Conservation (phyloP, 2,113 vertebrate species). For the Sinocyclocheilus anophthalmus region DNA sequence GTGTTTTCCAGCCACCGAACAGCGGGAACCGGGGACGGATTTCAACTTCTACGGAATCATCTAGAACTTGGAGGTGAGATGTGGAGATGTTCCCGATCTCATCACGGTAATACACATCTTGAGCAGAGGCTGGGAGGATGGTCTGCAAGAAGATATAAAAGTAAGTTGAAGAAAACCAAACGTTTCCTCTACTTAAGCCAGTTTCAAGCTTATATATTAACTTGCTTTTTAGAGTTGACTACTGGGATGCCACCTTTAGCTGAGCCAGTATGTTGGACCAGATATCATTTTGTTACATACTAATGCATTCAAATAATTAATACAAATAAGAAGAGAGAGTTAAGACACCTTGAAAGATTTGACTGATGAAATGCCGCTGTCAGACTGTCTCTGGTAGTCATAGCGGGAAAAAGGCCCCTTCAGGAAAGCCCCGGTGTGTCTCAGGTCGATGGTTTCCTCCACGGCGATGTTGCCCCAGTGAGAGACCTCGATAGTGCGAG, state of each 20-base stretch:
- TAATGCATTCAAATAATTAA: not conserved
- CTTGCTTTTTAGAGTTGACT: not conserved
- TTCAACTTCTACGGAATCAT: slow-evolving; percentile 98
- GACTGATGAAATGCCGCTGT: slow-evolving; percentile 97
- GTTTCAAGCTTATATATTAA: not conserved
- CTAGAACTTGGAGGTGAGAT: slow-evolving; percentile 92
- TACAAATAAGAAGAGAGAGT: not conserved
- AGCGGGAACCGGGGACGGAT: slow-evolving; percentile 94
- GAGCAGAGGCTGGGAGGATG: slow-evolving; percentile 97
- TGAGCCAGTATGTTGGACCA: not conserved
- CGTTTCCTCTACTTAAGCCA: not conserved
- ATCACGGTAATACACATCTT: slow-evolving; percentile 97
- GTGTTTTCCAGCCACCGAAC: slow-evolving; percentile 98
- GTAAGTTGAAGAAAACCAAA: not conserved
- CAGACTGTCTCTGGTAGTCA: slow-evolving; percentile 96
- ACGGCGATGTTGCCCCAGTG: slow-evolving; percentile 99
- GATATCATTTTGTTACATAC: not conserved
- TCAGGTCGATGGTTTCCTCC: slow-evolving; percentile 93
- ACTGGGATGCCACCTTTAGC: not conserved
- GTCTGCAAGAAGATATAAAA: slow-evolving; percentile 76
- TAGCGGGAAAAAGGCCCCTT: slow-evolving; percentile 97
- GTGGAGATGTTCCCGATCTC: slow-evolving; percentile 99
- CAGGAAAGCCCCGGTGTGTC: slow-evolving; percentile 92
- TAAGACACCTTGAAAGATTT: slow-evolving; percentile 92
- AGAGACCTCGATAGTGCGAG: slow-evolving; percentile 92